Base-by-base conservation (phyloP, 2,113 vertebrate genomes). In the Crotophaga sulcirostris region DNA sequence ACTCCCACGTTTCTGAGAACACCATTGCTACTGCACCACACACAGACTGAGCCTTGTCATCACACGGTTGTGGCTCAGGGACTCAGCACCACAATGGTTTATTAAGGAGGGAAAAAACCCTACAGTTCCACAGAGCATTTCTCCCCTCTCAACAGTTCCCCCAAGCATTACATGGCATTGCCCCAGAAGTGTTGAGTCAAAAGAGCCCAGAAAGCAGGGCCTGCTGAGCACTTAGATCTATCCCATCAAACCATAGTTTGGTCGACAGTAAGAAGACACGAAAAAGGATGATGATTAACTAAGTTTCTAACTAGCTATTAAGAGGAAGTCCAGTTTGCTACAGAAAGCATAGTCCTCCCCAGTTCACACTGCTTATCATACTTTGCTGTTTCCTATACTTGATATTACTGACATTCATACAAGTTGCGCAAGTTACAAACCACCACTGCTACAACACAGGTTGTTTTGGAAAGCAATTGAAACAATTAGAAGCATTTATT, bases 401-500 rank as follows among this genome's bases (percentile, higher is more conserved):
- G 62, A 47, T 54, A 90, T 84, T 11, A 79, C 12, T 47, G n/a
- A 87, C 45, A 42, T 63, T 85, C 76, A 62, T 26, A 7, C 21
- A 76, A 85, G 36, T 21, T 84, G 26, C 7, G 0, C 10, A 79
- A 81, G 42, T 52, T 93, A 77, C 25, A 70, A 96, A 84, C 44
- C 84, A 93, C 8, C 21, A 67, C 16, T 81, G 25, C 24, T 45
- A 89, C 17, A 83, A 86, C 16, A 69, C 7, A 70, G 36, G 60
- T 51, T 60, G 45, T 28, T 81, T 23, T 86, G 63, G 45, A 95
- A 78, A 83, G 80, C 44, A 86, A 55, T 77, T 83, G 56, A 66
- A 67, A 84, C 11, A 49, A 84, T 29, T 63, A 67, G 28, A 49
- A 95, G 78, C 29, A 70, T 93, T 97, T 97, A 97, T 60, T 95